Conservation (phyloP, 2,113 vertebrate genomes). For the Aphyosemion australe region DNA sequence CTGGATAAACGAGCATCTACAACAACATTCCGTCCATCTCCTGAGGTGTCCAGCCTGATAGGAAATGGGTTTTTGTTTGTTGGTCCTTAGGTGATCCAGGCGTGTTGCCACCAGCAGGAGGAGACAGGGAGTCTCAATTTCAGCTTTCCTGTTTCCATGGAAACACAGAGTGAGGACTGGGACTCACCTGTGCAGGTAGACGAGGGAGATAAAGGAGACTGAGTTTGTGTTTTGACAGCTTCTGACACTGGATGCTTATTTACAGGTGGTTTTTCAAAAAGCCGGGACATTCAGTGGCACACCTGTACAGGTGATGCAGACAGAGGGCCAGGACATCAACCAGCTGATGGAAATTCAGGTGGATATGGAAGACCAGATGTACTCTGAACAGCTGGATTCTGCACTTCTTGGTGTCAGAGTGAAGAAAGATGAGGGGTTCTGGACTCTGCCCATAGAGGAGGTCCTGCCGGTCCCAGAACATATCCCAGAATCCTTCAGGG, state of each 20-base stretch:
- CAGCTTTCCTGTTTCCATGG: conserved; percentile 66
- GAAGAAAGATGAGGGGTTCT: conserved; percentile 35
- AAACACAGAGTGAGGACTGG: conserved; percentile 80
- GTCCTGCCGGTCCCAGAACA: conserved; percentile 82
- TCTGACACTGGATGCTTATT: neutral
- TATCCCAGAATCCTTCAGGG: conserved; percentile 88
- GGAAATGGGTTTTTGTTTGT: too few species aligned
- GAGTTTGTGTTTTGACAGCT: neutral
- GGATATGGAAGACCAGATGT: conserved; percentile 81
- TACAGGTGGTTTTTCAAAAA: conserved; percentile 18
- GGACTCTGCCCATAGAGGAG: conserved; percentile 65
- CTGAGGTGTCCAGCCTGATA: too few species aligned
- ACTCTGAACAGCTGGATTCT: conserved; percentile 77
- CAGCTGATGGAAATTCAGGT: conserved; percentile 79
- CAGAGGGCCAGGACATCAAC: conserved; percentile 69
- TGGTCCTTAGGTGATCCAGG: conserved; percentile 77
- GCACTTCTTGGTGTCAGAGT: conserved; percentile 50
- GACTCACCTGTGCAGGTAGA: conserved; percentile 77
- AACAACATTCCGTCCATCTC: too few species aligned
- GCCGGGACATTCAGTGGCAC: neutral
- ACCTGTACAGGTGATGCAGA: conserved; percentile 33
- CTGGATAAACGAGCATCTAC: too few species aligned
- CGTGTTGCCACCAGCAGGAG: conserved; percentile 70
- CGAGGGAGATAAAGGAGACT: fast-evolving
- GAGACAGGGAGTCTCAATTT: conserved; percentile 80